Evolutionary conservation across 2,888 invertebrate species (phyloP), one percentile per base, ranked within the genome.

Genomic region (Myathropa florea): DNA sequence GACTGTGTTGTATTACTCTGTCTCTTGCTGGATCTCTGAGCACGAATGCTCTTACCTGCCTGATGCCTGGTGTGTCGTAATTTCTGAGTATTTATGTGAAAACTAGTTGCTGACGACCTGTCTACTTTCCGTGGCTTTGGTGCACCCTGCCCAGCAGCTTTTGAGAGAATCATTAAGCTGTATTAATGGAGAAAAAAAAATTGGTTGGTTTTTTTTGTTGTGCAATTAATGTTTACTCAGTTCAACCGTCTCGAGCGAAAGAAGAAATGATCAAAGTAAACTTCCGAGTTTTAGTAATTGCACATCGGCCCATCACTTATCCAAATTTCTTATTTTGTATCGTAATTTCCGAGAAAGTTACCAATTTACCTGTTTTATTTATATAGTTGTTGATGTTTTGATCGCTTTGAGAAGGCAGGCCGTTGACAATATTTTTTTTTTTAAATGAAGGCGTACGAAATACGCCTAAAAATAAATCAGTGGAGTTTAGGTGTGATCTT

Each of bases 61-160:
- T 18, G 72, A 80, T 80, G 55, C 76, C 71, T 79, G 75, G 71
- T 83, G 71, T 83, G 73, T 80, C 64, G 80, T 84, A 76, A 84
- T 81, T 76, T 84, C 75, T 81, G 70, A 68, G 64, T 71, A 79
- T 72, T 72, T 71, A 72, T 72, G 64, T 70, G 83, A 81, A 84
- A 84, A 84, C 81, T 84, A 84, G 84, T 84, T 81, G 76, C 18
- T 76, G 81, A 81, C 84, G 76, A 84, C 81, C 67, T 81, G 84
- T 84, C 84, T 84, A 61, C 81, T 18, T 24, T 67, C 28, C 18
- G 55, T 53, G 30, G 4, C 46, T 30, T 30, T 70, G 23, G 65
- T 84, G 84, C 76, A 81, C 81, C 84, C 71, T 67, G 65, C 75
- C 59, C 70, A 81, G 80, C 67, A 76, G 46, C 79, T 75, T 76